Base-by-base conservation (phyloP, 2,113 vertebrate genomes). In the Syngnathus typhle region DNA sequence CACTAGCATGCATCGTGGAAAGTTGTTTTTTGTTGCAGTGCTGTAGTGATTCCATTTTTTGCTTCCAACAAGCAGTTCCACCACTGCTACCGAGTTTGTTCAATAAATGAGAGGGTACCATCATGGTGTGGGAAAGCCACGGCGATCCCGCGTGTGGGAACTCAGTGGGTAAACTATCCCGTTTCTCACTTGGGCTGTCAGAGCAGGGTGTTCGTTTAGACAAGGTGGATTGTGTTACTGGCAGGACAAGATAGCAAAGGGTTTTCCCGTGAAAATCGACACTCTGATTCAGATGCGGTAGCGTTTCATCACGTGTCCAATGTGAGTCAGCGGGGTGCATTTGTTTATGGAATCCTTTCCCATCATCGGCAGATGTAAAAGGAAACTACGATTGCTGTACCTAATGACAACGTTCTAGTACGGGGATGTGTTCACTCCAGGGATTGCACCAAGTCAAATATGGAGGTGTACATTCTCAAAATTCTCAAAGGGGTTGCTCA, bases 151-250 rank as follows among this genome's bases (percentile, higher is more conserved):
- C 85, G 86, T 88, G 85, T 82, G 85, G 85, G 82, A 90, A 88
- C 88, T 88, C 87, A 84, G 87, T 89, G 87, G 84, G 88, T 86
- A 87, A 82, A 85, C 80, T 72, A 81, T 84, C 83, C 73, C 68
- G 82, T 88, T 85, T 87, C 87, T 87, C 82, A 81, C 83, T 85
- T 83, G 85, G 75, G 85, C 86, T 77, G 73, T 83, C 73, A 61
- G 82, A 70, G 69, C 78, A 84, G 79, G 81, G 84, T 88, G 86
- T 85, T 85, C 84, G 78, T 86, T 88, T 85, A 84, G 75, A 85
- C 78, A 84, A 82, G 86, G 80, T 74, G 84, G 85, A 87, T 90
- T 75, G 83, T 88, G 82, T 91, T 90, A 88, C 87, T 75, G 60
- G 21, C 41, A 27, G 41, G n/a, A 69, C 75, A 7, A 83, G 85